Conservation (phyloP, 2,113 vertebrate species). For the Oxygymnocypris stewartii region DNA sequence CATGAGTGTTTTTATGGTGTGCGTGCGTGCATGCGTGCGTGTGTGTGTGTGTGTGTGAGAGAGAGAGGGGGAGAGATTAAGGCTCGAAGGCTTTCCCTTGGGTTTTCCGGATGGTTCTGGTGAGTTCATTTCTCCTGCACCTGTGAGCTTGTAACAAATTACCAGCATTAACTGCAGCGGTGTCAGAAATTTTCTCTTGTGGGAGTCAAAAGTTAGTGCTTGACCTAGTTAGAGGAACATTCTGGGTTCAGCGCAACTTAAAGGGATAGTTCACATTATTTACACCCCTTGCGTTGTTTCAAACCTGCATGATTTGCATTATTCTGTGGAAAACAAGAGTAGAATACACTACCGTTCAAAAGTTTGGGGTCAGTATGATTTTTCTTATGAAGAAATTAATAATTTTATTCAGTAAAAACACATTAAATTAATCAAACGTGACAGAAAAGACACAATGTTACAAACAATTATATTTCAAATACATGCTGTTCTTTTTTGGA, state of each 20-base stretch:
- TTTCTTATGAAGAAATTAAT: not conserved
- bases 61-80: not conserved
- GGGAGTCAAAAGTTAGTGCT: conserved; percentile 10
- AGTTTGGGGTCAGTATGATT: not conserved
- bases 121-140: conserved; percentile 3
- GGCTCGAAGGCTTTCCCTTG: not conserved
- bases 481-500: too few species aligned
- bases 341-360: not conserved
- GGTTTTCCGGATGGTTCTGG: not conserved
- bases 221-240: conserved; percentile 23
- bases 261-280: not conserved
- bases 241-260: not conserved
- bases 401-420: not conserved
- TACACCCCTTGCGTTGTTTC: not conserved
- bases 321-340: not conserved
- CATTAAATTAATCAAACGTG: not conserved
- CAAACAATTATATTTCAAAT: too few species aligned
- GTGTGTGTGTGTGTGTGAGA: too few species aligned
- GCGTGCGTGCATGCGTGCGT: not conserved
- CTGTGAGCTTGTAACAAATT: not conserved
- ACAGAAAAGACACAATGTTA: not conserved
- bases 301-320: not conserved
- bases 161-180: conserved; percentile 14
- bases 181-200: not conserved
- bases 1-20: conserved; percentile 21